Evolutionary conservation across 2,888 invertebrate species (phyloP).

Genomic region (Drosophila testacea): DNA sequence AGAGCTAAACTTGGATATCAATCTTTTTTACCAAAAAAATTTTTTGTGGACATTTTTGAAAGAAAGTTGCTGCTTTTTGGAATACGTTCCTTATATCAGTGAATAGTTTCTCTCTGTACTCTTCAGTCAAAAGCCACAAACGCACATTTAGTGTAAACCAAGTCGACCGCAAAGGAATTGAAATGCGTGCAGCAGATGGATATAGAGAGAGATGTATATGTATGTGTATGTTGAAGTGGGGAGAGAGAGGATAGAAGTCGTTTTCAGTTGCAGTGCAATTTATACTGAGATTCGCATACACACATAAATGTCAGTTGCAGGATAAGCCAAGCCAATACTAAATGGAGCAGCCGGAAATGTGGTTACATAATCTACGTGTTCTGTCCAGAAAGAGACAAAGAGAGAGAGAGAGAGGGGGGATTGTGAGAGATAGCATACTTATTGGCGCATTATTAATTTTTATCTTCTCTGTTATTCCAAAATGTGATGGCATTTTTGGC

Average conservation of each 20-base stretch:
- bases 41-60: not conserved
- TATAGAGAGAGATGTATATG: not conserved
- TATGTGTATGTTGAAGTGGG: not conserved
- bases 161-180: slow-evolving; percentile 75
- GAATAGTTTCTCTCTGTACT: slow-evolving; percentile 4
- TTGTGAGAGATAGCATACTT: slow-evolving; percentile 41
- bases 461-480: slow-evolving; percentile 20
- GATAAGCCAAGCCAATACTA: slow-evolving; percentile 30
- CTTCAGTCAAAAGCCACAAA: slow-evolving; percentile 59
- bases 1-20: not conserved
- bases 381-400: slow-evolving; percentile 24
- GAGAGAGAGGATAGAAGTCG: slow-evolving; percentile 24
- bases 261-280: slow-evolving; percentile 20
- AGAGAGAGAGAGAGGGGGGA: not conserved
- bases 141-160: slow-evolving; percentile 72
- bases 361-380: slow-evolving; percentile 71
- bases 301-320: slow-evolving; percentile 58
- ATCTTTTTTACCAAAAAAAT: not conserved
- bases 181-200: slow-evolving; percentile 53
- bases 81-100: slow-evolving; percentile 11
- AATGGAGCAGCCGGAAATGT: slow-evolving; percentile 44
- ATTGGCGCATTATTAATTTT: slow-evolving; percentile 56
- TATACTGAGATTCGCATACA: slow-evolving; percentile 1
- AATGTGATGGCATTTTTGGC: slow-evolving; percentile 19
- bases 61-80: not conserved